Conservation (phyloP, 2,888 invertebrate species). For the Rhamnusium bicolor region DNA sequence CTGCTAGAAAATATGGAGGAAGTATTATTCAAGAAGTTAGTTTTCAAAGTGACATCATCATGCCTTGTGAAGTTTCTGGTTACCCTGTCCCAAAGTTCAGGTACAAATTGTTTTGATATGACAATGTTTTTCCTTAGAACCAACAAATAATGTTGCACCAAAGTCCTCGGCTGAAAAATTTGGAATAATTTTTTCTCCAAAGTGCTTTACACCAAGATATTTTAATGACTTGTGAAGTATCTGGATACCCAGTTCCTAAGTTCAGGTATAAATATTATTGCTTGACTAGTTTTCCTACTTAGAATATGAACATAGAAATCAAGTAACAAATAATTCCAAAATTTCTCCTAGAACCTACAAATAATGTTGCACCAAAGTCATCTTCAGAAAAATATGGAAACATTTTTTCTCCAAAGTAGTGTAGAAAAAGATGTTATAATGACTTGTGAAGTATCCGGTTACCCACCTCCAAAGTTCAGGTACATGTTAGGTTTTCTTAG, state of each 20-base stretch:
- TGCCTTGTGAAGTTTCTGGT: constrained; percentile 81
- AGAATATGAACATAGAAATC: constrained; percentile 70
- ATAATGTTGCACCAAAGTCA: constrained; percentile 75
- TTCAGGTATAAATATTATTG: constrained; percentile 44
- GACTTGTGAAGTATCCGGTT: constrained; percentile 79
- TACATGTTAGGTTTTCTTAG: constrained; percentile 30
- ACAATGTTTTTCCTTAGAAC: constrained; percentile 64
- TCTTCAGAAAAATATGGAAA: constrained; percentile 70
- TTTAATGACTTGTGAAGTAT: constrained; percentile 78
- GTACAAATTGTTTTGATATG: constrained; percentile 60
- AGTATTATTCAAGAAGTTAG: constrained; percentile 72
- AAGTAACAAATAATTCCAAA: background rate
- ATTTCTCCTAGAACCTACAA: constrained; percentile 72
- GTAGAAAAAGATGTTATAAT: constrained; percentile 70
- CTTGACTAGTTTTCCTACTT: constrained; percentile 64
- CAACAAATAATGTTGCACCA: constrained; percentile 78
- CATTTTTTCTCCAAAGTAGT: constrained; percentile 70
- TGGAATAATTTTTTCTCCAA: constrained; percentile 72
- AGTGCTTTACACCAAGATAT: constrained; percentile 64
- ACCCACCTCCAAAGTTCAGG: constrained; percentile 50
- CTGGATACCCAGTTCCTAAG: constrained; percentile 68
- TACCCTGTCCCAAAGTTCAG: constrained; percentile 82
- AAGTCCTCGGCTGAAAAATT: constrained; percentile 69
- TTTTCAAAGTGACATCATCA: constrained; percentile 69
- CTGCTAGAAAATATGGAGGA: constrained; percentile 71